These are phyloP conservation scores for Gobius niger DNA, from an alignment of 2,113 vertebrate species.

Conservation along the genomic window DNA sequence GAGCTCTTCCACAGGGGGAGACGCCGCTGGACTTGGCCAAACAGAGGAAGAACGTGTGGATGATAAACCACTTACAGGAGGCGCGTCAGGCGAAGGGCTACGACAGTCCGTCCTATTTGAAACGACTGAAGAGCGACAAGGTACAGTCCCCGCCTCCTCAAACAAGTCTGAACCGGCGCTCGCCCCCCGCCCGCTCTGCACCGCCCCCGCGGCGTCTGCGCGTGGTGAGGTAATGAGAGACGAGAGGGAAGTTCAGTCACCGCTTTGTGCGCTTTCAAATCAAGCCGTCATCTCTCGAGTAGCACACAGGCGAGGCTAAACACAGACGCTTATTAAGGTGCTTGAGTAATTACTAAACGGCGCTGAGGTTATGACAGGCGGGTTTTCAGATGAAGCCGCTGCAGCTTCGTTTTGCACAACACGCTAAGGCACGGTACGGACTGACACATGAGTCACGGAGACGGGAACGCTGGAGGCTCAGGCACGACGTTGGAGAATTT, in stretches of 20 bases:
- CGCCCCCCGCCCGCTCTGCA: background rate
- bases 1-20: constrained; percentile 82
- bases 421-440: no score
- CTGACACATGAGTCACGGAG: no score
- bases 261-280: background rate
- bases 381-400: no score
- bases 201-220: constrained; percentile 2
- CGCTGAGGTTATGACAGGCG: no score
- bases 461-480: no score
- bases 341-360: no score
- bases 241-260: background rate
- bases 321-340: no score
- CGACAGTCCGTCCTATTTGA: constrained; percentile 95
- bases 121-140: constrained; percentile 97
- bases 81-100: constrained; percentile 97
- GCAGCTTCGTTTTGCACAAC: no score
- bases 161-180: background rate
- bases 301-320: no score
- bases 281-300: no score
- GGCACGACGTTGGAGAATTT: no score
- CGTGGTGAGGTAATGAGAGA: background rate
- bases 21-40: constrained; percentile 97
- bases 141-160: constrained; percentile 62
- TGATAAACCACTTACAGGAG: constrained; percentile 98
- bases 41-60: constrained; percentile 98